Percentiles rank a stretch among this genome's conserved stretches.
Conservation (phyloP, 2,113 vertebrate genomes). For the Xenotilapia longispinis region DNA sequence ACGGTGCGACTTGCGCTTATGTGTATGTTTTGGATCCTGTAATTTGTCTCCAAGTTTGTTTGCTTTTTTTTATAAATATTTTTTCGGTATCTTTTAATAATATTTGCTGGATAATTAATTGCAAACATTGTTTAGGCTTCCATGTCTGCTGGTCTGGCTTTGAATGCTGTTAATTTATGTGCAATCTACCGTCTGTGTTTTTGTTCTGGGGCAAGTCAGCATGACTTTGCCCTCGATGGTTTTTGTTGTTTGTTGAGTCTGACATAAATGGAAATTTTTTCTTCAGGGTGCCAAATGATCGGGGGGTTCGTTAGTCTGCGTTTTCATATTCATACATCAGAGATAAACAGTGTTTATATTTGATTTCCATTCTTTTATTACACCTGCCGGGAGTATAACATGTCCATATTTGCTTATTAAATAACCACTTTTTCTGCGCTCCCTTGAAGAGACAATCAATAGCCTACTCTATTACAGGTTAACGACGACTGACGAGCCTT, state of each 20-base stretch:
- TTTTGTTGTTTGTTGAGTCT: conserved; percentile 18
- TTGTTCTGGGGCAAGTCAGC: conserved; percentile 25
- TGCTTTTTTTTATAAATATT: neutral
- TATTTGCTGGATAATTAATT: neutral
- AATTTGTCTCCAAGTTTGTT: conserved; percentile 36
- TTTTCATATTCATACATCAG: neutral
- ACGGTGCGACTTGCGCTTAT: conserved; percentile 27
- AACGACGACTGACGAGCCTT: conserved; percentile 57
- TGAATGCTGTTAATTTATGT: conserved; percentile 25
- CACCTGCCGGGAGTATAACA: neutral
- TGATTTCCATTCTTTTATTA: neutral
- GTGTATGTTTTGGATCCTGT: conserved; percentile 20
- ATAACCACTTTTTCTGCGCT: conserved; percentile 11
- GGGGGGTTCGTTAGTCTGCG: neutral
- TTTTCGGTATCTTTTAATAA: neutral
- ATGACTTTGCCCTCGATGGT: conserved; percentile 33
- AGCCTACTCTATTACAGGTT: conserved; percentile 62
- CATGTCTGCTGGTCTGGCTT: conserved; percentile 7
- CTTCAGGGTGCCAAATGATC: neutral
- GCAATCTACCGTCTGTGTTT: conserved; percentile 33
- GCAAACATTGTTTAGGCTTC: conserved; percentile 6
- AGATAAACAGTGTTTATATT: neutral
- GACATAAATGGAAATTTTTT: conserved; percentile 7
- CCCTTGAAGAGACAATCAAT: conserved; percentile 14
- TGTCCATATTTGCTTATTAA: conserved; percentile 2